Evolutionary conservation across 2,888 invertebrate genomes (phyloP), one percentile per base, ranked within the genome.

Genomic region (Mellilla xanthometata): DNA sequence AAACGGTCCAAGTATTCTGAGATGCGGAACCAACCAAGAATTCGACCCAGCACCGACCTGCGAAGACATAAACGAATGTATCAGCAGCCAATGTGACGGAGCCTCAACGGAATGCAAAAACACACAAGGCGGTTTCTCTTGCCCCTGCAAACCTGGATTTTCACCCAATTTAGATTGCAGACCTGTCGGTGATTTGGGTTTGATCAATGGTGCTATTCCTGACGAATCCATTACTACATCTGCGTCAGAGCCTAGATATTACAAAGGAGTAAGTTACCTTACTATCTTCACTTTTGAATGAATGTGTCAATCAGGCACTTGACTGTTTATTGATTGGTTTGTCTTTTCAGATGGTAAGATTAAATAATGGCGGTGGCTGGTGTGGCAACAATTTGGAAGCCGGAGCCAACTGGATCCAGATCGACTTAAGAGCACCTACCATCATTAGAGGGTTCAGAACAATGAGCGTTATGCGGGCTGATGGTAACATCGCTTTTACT

Each of bases 41-140:
- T 97, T 97, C 58, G 94, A 95, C 58, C 93, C 95, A 62, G 93
- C 96, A 31, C 97, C 97, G 1, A 94, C 93, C 49, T 97, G 97
- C 70, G 96, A 97, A 88, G 97, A 97, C 74, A 94, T 97, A 50
- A 97, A 97, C 66, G 97, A 97, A 83, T 97, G 97, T 75, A 91
- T 93, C 2, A 95, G 94, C 55, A 96, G 95, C 47, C 97, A 97
- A 76, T 98, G 97, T 75, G 97, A 97, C 70, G 86, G 95, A 12
- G 95, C 96, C 0, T 97, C 97, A 0, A 97, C 97, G 0, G 96
- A 97, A 75, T 97, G 97, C 74, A 93, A 94, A 57, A 98, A 98
- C 69, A 94, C 95, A 3, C 94, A 95, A 31, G 97, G 97, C 28
- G 95, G 95, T 11, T 97, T 97, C 86, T 94, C 94, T 61, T 98